These are phyloP conservation scores for Apamea crenata DNA, from an alignment of 2,888 invertebrate genomes.

Conservation along the genomic window DNA sequence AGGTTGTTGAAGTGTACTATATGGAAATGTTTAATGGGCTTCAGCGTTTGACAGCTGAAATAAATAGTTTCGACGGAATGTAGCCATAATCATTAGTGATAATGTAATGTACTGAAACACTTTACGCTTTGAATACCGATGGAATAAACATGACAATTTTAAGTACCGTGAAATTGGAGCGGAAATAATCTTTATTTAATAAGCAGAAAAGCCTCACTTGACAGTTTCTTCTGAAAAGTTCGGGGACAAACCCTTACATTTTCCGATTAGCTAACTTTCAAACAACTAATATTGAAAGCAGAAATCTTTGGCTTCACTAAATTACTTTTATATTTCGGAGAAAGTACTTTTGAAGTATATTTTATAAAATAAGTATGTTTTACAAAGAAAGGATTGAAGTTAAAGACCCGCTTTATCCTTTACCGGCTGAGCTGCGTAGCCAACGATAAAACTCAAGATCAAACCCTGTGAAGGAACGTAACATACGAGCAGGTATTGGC, in stretches of 20 bases:
- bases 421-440: slow-evolving; percentile 29
- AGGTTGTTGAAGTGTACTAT: slow-evolving; percentile 16
- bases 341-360: slow-evolving; percentile 4
- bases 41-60: slow-evolving; percentile 5
- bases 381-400: slow-evolving; percentile 29
- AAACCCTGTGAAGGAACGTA: slow-evolving; percentile 58
- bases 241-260: slow-evolving; percentile 41
- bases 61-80: background rate
- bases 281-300: slow-evolving; percentile 52
- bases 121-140: background rate
- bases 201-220: slow-evolving; percentile 28
- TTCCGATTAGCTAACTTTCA: slow-evolving; percentile 56
- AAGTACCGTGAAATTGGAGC: slow-evolving; percentile 25
- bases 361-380: slow-evolving; percentile 25
- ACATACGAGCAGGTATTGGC: slow-evolving; percentile 64
- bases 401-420: slow-evolving; percentile 42
- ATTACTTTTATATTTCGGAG: slow-evolving; percentile 33
- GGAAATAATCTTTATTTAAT: slow-evolving; percentile 21
- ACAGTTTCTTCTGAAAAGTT: slow-evolving; percentile 44
- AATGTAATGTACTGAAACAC: background rate
- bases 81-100: background rate
- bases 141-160: slow-evolving; percentile 6
- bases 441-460: slow-evolving; percentile 55
- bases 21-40: background rate
- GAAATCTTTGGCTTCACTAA: slow-evolving; percentile 37